Percentiles rank a stretch among this genome's conserved stretches.
phyloP scores from a whole-genome alignment of 2,797 vertebrate species.

The Squalus acanthias region DNA sequence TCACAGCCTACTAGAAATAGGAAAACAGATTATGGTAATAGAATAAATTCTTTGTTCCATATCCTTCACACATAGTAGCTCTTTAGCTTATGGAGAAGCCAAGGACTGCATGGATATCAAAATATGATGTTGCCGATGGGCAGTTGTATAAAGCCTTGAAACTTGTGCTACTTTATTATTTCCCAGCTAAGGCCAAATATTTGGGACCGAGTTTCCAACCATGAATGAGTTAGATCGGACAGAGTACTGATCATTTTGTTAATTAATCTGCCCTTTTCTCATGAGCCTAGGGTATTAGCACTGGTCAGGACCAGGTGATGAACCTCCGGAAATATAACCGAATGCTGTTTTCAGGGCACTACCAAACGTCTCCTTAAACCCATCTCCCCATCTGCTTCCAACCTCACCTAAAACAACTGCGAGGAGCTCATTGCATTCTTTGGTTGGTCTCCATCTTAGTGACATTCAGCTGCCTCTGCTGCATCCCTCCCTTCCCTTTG shows the following conservation, averaged over 20 bases:
- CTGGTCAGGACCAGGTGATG: neutral
- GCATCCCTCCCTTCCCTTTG: neutral
- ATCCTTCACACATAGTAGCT: neutral
- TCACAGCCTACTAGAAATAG: neutral
- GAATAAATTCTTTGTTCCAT: neutral
- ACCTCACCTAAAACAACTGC: neutral
- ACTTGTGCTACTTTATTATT: neutral
- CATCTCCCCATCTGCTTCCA: neutral
- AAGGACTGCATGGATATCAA: neutral
- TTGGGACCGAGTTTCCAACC: neutral
- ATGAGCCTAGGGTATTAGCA: neutral
- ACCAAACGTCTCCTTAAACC: neutral
- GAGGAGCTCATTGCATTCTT: neutral
- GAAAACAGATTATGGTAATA: neutral
- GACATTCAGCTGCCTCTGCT: neutral
- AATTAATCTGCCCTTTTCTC: neutral
- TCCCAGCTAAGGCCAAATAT: neutral
- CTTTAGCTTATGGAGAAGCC: neutral
- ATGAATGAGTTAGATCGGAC: neutral
- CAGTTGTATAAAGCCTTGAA: neutral
- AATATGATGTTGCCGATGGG: neutral
- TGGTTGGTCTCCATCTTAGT: neutral
- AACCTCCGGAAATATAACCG: too few relatives aligned
- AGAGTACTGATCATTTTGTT: neutral
- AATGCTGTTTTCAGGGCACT: neutral